These are phyloP conservation scores for Ascaphus truei DNA, from an alignment of 2,113 vertebrate species.

Conservation along the genomic window DNA sequence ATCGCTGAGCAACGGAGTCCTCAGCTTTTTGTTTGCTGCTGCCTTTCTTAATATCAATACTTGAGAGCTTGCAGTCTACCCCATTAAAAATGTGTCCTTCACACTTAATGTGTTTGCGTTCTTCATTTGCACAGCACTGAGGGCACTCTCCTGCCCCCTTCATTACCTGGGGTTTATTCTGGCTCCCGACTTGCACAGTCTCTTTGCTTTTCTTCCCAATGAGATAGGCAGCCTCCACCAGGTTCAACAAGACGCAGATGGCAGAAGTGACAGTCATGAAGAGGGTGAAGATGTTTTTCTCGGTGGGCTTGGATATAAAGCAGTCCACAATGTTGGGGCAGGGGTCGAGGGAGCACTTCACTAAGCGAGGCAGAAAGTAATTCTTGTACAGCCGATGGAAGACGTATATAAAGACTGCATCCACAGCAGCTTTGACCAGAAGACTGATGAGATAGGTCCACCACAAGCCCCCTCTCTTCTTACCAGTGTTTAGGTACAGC, in stretches of 20 bases:
- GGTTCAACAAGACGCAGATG: conserved; percentile 76
- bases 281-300: conserved; percentile 92
- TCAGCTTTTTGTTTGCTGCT: no score
- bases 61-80: background rate
- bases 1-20: no score
- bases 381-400: conserved; percentile 78
- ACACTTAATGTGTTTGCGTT: background rate
- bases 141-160: background rate
- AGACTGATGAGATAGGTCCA: conserved; percentile 91
- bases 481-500: conserved; percentile 72
- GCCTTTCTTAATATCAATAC: background rate
- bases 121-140: background rate
- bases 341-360: conserved; percentile 76
- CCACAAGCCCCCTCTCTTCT: conserved; percentile 91
- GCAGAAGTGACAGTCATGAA: conserved; percentile 86
- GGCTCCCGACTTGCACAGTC: rapidly evolving
- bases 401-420: conserved; percentile 75
- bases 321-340: conserved; percentile 92
- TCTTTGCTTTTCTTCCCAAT: conserved; percentile 74
- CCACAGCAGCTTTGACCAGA: conserved; percentile 79
- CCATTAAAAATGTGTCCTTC: background rate
- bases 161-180: rapidly evolving
- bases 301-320: conserved; percentile 86
- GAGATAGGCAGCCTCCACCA: conserved; percentile 80
- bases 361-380: conserved; percentile 75